Percentiles rank a stretch among this genome's conserved stretches.
These are phyloP conservation scores for Pachyseris speciosa DNA, from an alignment of 64 coral and sea anemone species.

Conservation along the genomic window DNA sequence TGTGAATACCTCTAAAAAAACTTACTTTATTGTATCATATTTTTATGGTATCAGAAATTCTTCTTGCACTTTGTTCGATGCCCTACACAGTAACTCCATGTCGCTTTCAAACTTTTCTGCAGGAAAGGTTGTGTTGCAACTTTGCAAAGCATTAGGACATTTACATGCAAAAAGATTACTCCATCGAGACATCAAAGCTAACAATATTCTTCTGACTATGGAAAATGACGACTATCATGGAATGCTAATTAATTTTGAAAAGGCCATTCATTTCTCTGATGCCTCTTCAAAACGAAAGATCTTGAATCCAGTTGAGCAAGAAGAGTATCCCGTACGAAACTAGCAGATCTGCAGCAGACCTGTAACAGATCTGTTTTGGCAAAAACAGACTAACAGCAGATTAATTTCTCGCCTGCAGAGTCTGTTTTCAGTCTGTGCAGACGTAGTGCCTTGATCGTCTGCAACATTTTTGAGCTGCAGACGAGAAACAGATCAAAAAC, in stretches of 20 bases:
- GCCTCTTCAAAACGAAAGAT: conserved; percentile 1
- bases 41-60: conserved; percentile 25
- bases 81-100: conserved; percentile 26
- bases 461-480: no score
- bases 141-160: conserved; percentile 15
- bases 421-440: no score
- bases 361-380: no score
- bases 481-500: no score
- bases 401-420: no score
- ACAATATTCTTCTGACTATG: conserved; percentile 36
- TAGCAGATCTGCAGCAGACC: no score
- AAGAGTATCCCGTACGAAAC: no score
- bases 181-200: conserved; percentile 64
- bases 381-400: no score
- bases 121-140: background rate
- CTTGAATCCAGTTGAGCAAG: conserved; percentile 1
- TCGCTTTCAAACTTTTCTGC: conserved; percentile 4
- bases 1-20: conserved; percentile 26
- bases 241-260: conserved; percentile 2
- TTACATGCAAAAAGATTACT: conserved; percentile 26
- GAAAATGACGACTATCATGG: background rate
- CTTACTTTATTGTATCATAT: conserved; percentile 1
- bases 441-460: no score
- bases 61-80: background rate
- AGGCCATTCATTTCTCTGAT: background rate